Conservation (phyloP, 2,113 vertebrate genomes). For the Mobula hypostoma region DNA sequence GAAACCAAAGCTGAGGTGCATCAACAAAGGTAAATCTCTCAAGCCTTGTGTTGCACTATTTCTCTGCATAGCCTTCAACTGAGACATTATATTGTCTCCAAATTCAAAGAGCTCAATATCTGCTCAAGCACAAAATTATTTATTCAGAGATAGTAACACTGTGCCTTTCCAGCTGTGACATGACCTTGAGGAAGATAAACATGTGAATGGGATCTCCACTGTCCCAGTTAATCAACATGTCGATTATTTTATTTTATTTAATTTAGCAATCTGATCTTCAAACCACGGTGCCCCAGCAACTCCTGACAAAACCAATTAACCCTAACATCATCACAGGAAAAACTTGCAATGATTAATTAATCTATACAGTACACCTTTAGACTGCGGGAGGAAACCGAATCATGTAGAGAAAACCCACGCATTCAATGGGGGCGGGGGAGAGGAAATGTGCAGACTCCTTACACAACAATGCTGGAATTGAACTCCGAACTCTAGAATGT, state of each 20-base stretch:
- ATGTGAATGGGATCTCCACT: neutral
- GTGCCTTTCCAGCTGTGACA: slow-evolving; percentile 45
- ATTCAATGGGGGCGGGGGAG: too few species aligned
- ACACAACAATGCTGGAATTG: too few species aligned
- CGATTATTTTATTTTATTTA: neutral
- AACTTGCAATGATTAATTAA: too few species aligned
- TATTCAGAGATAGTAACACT: slow-evolving; percentile 44
- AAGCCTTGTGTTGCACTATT: slow-evolving; percentile 48
- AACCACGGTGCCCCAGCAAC: too few species aligned
- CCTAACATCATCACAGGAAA: too few species aligned
- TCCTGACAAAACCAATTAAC: too few species aligned
- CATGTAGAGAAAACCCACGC: too few species aligned
- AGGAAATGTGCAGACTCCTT: too few species aligned
- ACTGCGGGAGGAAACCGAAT: too few species aligned
- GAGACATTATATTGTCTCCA: slow-evolving; percentile 40
- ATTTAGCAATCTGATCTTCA: too few species aligned
- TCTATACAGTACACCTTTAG: too few species aligned
- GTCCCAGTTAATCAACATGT: neutral
- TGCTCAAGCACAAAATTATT: slow-evolving; percentile 42
- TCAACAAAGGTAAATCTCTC: slow-evolving; percentile 62
- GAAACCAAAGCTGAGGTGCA: slow-evolving; percentile 60
- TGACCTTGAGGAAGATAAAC: slow-evolving; percentile 40
- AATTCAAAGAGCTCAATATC: slow-evolving; percentile 40
- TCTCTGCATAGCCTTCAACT: slow-evolving; percentile 51
- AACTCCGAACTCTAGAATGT: too few species aligned